These are phyloP conservation scores for Ditylenchus dipsaci DNA, from an alignment of 1,140 invertebrate genomes.

Conservation along the genomic window DNA sequence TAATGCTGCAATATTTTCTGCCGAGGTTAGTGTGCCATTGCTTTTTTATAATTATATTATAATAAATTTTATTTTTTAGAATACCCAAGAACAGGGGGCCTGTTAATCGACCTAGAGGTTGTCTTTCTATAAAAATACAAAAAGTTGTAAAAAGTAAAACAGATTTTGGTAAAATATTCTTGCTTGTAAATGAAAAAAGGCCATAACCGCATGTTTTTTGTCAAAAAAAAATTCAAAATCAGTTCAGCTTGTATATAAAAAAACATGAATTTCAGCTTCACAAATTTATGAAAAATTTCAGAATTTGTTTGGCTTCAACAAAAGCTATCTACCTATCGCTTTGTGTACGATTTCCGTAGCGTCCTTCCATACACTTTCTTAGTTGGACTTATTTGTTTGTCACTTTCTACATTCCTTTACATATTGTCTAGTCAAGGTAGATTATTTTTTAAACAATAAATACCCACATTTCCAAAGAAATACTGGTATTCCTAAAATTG, in stretches of 20 bases:
- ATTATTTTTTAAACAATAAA: neutral
- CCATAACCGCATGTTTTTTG: neutral
- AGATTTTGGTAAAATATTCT: no score
- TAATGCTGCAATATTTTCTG: neutral
- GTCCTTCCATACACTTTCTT: neutral
- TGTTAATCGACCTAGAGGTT: neutral
- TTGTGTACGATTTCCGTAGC: neutral
- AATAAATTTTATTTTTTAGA: no score
- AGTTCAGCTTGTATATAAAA: no score
- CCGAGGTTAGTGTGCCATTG: no score
- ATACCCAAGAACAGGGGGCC: neutral
- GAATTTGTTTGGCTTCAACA: conserved; percentile 2
- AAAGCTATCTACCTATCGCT: neutral
- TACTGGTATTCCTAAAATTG: neutral
- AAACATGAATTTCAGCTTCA: no score
- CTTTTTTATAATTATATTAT: no score
- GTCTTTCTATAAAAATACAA: no score
- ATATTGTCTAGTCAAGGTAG: neutral
- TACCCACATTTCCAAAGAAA: neutral
- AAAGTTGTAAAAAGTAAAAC: no score
- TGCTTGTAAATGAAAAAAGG: no score
- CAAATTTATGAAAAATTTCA: neutral
- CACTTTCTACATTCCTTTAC: neutral
- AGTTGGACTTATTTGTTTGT: neutral
- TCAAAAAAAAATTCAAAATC: no score